Conservation (phyloP, 2,797 vertebrate species). For the Avahi laniger region DNA sequence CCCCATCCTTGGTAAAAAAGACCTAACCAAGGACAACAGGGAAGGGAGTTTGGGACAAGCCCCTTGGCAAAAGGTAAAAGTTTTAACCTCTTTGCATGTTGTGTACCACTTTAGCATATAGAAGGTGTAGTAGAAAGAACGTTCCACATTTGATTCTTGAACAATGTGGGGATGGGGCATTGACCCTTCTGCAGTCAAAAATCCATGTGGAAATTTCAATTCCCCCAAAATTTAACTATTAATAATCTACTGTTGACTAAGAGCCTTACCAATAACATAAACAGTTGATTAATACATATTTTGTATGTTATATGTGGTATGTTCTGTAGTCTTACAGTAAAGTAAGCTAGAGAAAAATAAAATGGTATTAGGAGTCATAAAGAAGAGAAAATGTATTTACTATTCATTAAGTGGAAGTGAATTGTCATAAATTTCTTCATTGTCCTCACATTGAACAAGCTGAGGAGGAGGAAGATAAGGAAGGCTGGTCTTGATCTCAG, state of each 20-base stretch:
- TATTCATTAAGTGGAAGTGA: background rate
- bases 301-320: background rate
- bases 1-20: background rate
- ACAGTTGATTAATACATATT: background rate
- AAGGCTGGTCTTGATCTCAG: background rate
- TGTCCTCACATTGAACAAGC: background rate
- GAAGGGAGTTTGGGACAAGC: background rate
- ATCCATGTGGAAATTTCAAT: background rate
- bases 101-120: background rate
- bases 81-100: background rate
- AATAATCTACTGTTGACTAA: background rate
- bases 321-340: background rate
- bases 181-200: background rate
- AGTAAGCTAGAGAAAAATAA: background rate
- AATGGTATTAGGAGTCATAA: background rate
- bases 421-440: background rate
- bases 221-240: background rate
- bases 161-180: background rate
- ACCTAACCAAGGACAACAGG: background rate
- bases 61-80: background rate
- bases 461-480: background rate
- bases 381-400: background rate
- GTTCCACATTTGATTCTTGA: background rate
- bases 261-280: background rate
- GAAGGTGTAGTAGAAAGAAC: background rate